A percentile compares a stretch with the other conserved stretches of the same genome.
Conservation (phyloP, 92 coral and sea anemone genomes). For the Zoanthus sociatus region DNA sequence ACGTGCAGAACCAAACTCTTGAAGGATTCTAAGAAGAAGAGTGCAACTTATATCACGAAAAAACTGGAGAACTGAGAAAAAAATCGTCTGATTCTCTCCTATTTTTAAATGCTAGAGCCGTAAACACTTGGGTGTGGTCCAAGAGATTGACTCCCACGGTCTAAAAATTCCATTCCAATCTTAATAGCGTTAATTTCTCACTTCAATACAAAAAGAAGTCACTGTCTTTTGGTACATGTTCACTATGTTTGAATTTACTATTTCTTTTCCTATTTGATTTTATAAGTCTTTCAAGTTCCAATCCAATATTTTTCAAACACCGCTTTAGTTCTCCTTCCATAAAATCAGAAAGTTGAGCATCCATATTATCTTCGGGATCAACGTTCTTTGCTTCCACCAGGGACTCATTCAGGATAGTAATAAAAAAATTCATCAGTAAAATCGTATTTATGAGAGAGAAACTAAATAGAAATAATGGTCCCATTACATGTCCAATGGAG, state of each 20-base stretch:
- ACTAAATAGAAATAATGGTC: constrained; percentile 21
- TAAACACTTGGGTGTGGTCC: too few species aligned
- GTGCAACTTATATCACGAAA: too few species aligned
- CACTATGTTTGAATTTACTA: background rate
- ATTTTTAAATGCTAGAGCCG: too few species aligned
- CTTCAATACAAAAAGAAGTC: constrained; percentile 32
- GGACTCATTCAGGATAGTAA: constrained; percentile 27
- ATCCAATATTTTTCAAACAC: constrained; percentile 7
- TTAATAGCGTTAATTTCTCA: too few species aligned
- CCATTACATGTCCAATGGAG: constrained; percentile 28
- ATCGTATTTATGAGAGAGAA: constrained; percentile 27
- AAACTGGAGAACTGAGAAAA: too few species aligned
- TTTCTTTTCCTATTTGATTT: background rate
- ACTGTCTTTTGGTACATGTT: background rate
- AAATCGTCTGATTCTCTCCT: too few species aligned
- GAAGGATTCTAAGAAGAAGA: too few species aligned
- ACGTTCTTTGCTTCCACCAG: constrained; percentile 29
- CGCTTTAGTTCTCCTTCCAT: constrained; percentile 17
- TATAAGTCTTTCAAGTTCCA: background rate
- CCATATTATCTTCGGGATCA: background rate
- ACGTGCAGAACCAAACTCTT: too few species aligned
- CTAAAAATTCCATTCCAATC: too few species aligned
- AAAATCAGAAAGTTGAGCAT: constrained; percentile 35
- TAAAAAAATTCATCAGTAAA: constrained; percentile 34
- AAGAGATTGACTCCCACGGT: too few species aligned